phyloP scores from a whole-genome alignment of 2,888 invertebrate genomes.

The Rugalucina vietnamica region DNA sequence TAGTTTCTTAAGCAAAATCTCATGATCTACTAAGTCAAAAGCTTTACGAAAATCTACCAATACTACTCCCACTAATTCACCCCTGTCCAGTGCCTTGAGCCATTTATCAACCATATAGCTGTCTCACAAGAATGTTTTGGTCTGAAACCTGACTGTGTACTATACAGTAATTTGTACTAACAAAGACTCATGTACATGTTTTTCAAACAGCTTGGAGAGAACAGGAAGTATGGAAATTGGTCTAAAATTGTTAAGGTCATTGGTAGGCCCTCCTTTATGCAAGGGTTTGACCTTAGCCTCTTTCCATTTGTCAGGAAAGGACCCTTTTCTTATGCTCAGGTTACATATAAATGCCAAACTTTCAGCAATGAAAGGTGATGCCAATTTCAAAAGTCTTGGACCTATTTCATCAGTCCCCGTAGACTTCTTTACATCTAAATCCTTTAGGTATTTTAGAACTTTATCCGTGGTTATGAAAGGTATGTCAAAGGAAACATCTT shows the following conservation, averaged over 20 bases:
- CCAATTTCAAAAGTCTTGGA: not conserved
- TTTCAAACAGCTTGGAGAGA: not conserved
- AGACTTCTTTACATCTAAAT: not conserved
- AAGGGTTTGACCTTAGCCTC: conserved; percentile 14
- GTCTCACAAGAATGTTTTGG: too few relatives aligned
- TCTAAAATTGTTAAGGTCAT: conserved; percentile 20
- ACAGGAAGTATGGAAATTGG: conserved; percentile 30
- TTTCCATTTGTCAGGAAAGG: conserved; percentile 10
- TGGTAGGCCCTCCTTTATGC: conserved; percentile 15
- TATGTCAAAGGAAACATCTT: not conserved
- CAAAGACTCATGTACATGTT: too few relatives aligned
- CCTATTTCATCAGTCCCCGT: not conserved
- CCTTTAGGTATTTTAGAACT: not conserved
- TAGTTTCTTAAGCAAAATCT: too few relatives aligned
- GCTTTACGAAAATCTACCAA: too few relatives aligned
- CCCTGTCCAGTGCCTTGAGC: too few relatives aligned
- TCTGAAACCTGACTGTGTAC: too few relatives aligned
- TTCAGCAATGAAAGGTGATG: not conserved
- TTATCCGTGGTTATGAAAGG: not conserved
- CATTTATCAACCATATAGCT: too few relatives aligned
- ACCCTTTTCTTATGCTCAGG: not conserved
- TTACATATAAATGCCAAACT: not conserved
- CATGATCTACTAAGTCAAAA: too few relatives aligned
- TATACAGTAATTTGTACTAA: too few relatives aligned
- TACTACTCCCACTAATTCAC: too few relatives aligned